phyloP scores from a whole-genome alignment of 2,797 vertebrate species.

The Myripristis jacobus region DNA sequence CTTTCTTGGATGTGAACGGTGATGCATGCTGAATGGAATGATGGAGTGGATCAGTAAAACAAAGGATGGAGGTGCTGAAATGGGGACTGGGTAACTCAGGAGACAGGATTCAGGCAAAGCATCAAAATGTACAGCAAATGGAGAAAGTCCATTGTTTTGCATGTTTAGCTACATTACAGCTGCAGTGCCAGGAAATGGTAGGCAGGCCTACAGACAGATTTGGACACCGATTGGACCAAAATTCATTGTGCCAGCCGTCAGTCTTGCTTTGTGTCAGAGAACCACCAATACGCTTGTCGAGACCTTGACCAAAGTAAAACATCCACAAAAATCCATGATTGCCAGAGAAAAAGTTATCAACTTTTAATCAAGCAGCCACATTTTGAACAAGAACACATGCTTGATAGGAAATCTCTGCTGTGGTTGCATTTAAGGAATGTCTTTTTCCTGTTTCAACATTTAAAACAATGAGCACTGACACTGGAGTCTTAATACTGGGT shows the following conservation, averaged over 20 bases:
- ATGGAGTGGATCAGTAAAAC: conserved; percentile 59
- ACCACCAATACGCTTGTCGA: conserved; percentile 74
- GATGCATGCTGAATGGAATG: conserved; percentile 74
- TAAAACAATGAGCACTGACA: too few relatives aligned
- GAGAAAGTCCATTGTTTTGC: conserved; percentile 69
- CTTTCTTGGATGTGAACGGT: conserved; percentile 52
- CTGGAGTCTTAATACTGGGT: too few relatives aligned
- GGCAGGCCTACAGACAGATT: conserved; percentile 39
- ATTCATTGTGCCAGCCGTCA: conserved; percentile 68
- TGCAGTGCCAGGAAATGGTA: conserved; percentile 37
- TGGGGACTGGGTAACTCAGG: conserved; percentile 35
- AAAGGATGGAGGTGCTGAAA: conserved; percentile 67
- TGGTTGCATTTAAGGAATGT: background rate
- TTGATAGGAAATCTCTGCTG: too few relatives aligned
- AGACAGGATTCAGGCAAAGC: conserved; percentile 50
- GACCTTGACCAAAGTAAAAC: conserved; percentile 70
- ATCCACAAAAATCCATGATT: conserved; percentile 50
- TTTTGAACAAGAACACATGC: too few relatives aligned
- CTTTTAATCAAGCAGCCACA: too few relatives aligned
- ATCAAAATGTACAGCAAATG: conserved; percentile 82
- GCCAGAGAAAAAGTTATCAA: background rate
- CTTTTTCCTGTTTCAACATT: background rate
- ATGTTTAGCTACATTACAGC: conserved; percentile 33
- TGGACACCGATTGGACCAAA: conserved; percentile 61
- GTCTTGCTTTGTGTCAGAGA: conserved; percentile 79